Evolutionary conservation across 2,113 vertebrate species (phyloP), one percentile per base, ranked within the genome.

Genomic region (Leiothrix lutea): DNA sequence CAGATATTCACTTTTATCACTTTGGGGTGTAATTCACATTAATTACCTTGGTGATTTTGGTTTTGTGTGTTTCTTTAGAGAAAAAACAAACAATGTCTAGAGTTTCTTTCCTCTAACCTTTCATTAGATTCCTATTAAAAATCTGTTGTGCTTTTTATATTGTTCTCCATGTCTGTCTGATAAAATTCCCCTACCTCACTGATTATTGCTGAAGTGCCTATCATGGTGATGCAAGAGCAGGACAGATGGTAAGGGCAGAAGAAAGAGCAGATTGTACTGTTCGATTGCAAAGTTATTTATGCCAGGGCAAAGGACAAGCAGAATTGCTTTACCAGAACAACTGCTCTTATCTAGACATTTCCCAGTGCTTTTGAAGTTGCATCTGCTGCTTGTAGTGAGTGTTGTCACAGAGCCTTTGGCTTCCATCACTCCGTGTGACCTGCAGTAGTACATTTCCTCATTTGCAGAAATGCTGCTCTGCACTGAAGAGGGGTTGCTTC

Each of bases 251-350:
- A 31, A 80, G 80, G 81, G 61, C 51, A 91, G 62, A 75, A 66
- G 66, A 88, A 65, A 64, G 74, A 83, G 54, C 62, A 87, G 86
- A 81, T 80, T 82, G 54, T 65, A 5, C 89, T 48, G n/a, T 71
- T 64, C 51, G 14, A 89, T 57, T 92, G 78, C 31, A 36, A 26
- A 58, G 61, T 89, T 79, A 72, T 85, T 87, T 84, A 57, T 78
- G 58, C 56, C 69, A 84, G 78, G 89, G 81, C 61, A 72, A 80
- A 95, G 84, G 81, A 79, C 25, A 40, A 7, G 2, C 44, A 69
- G 70, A 48, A 77, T 74, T 86, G 74, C 79, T 86, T 86, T 93
- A 92, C 50, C 67, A 86, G 80, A 95, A 69, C 77, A 91, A 72
- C 62, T 56, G 70, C 74, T 86, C 72, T 82, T 92, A 86, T 91